Conservation (phyloP, 64 coral and sea anemone genomes). For the Dendronephthya gigantea region DNA sequence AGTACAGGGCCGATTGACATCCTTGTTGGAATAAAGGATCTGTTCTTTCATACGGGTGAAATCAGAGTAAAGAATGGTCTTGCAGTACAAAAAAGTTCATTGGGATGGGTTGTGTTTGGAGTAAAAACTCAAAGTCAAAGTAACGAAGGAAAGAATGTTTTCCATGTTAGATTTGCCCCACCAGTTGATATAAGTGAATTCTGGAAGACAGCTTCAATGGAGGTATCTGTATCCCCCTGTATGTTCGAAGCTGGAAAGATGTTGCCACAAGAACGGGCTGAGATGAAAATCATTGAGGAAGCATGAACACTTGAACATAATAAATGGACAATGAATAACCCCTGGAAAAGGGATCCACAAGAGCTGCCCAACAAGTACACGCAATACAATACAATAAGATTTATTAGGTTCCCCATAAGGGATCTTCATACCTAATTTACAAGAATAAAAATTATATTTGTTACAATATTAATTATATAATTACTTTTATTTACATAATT, state of each 20-base stretch:
- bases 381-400: too few species aligned
- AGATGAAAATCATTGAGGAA: neutral
- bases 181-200: slow-evolving; percentile 14
- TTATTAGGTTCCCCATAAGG: too few species aligned
- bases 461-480: too few species aligned
- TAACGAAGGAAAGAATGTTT: neutral
- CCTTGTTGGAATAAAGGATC: slow-evolving; percentile 28
- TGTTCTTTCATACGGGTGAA: neutral
- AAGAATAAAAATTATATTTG: too few species aligned
- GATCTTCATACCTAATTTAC: too few species aligned
- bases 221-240: neutral
- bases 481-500: too few species aligned
- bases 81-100: neutral
- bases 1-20: slow-evolving; percentile 19
- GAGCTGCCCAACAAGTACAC: neutral
- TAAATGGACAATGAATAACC: slow-evolving; percentile 6
- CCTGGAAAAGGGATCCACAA: neutral
- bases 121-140: neutral
- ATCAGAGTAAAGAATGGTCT: neutral
- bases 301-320: neutral
- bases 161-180: neutral
- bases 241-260: neutral
- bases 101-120: slow-evolving; percentile 8
- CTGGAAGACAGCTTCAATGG: slow-evolving; percentile 26
- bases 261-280: neutral